These are phyloP conservation scores for Donacobius atricapilla DNA, from an alignment of 2,113 vertebrate species.

Conservation along the genomic window DNA sequence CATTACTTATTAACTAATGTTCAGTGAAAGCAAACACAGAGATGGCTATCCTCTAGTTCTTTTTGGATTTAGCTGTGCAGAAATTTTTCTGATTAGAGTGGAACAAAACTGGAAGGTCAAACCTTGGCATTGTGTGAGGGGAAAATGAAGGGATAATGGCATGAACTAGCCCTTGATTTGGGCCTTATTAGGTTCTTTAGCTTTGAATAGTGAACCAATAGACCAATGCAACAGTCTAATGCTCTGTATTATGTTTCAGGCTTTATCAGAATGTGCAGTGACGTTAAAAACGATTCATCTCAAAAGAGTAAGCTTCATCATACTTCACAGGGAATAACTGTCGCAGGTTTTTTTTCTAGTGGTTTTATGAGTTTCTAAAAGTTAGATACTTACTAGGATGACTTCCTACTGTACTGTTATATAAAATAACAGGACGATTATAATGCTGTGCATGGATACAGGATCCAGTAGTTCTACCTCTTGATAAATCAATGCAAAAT, in stretches of 20 bases:
- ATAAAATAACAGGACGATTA: neutral
- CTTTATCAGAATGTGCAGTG: constrained; percentile 91
- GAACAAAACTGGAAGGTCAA: neutral
- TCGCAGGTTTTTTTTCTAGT: neutral
- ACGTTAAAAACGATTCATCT: constrained; percentile 96
- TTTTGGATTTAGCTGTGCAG: neutral
- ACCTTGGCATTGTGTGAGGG: neutral
- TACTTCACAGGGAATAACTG: neutral
- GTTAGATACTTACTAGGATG: neutral
- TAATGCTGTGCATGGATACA: neutral
- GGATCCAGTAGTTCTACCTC: neutral
- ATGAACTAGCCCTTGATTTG: neutral
- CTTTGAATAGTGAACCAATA: neutral
- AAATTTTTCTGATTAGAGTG: neutral
- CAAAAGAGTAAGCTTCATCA: constrained; percentile 83
- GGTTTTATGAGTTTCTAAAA: neutral
- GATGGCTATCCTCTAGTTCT: neutral
- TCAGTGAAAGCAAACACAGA: neutral
- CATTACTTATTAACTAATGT: neutral
- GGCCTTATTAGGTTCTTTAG: neutral
- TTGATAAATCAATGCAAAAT: neutral
- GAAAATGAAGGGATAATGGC: neutral
- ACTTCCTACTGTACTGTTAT: neutral
- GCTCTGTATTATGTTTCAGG: constrained; percentile 71
- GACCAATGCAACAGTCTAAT: neutral